phyloP scores from a whole-genome alignment of 2,113 vertebrate species.

The Parus major region DNA sequence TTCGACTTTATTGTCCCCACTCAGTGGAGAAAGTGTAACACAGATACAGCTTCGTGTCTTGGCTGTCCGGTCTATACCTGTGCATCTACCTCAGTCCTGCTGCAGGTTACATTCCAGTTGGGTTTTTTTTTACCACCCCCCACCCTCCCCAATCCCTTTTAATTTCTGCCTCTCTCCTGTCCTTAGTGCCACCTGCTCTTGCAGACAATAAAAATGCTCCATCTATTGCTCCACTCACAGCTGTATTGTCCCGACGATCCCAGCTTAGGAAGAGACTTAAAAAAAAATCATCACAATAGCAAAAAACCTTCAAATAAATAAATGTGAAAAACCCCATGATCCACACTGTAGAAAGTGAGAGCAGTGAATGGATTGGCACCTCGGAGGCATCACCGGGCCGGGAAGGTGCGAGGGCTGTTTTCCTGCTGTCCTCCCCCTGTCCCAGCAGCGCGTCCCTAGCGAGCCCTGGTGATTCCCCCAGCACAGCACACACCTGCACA shows the following conservation, averaged over 20 bases:
- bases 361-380: background rate
- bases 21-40: conserved; percentile 23
- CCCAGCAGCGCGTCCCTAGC: background rate
- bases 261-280: conserved; percentile 27
- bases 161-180: background rate
- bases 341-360: conserved; percentile 5
- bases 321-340: background rate
- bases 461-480: conserved; percentile 37
- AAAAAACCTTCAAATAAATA: conserved; percentile 35
- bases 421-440: background rate
- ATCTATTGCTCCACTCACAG: background rate
- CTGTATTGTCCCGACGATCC: background rate
- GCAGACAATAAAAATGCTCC: background rate
- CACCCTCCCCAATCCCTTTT: background rate
- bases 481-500: conserved; percentile 38
- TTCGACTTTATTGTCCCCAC: conserved; percentile 23
- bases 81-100: background rate
- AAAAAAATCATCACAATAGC: conserved; percentile 12
- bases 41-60: conserved; percentile 7
- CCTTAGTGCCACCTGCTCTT: background rate
- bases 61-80: background rate
- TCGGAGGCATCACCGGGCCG: background rate
- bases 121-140: background rate
- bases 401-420: background rate
- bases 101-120: background rate